Conservation (phyloP, 1,140 invertebrate species). For the Calliphora vicina region DNA sequence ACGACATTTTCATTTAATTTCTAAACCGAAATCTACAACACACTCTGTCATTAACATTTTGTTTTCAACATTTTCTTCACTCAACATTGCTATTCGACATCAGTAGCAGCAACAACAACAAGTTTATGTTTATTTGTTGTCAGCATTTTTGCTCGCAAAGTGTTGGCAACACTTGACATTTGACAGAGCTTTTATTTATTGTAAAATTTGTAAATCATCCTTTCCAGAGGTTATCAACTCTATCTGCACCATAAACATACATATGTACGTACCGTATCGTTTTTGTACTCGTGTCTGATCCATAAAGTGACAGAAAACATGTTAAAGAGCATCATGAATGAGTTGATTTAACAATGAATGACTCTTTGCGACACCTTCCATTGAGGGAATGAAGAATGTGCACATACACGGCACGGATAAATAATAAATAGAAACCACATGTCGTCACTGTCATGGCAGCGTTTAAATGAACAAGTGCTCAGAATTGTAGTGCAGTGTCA, state of each 20-base stretch:
- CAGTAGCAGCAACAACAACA: background rate
- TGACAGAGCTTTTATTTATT: conserved; percentile 5
- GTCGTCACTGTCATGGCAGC: conserved; percentile 58
- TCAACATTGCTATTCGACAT: too few species aligned
- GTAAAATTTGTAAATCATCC: background rate
- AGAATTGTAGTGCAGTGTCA: conserved; percentile 42
- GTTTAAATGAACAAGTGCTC: conserved; percentile 58
- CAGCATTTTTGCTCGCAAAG: background rate
- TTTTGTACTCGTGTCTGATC: background rate
- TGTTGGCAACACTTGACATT: conserved; percentile 31
- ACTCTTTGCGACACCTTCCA: too few species aligned
- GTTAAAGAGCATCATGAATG: background rate
- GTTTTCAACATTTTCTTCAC: background rate
- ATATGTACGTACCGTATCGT: background rate
- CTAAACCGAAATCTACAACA: background rate
- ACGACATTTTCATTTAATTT: background rate
- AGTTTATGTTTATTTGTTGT: background rate
- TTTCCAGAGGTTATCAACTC: background rate
- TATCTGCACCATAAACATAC: background rate
- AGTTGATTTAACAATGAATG: background rate
- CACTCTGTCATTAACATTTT: background rate
- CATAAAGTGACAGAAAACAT: background rate
- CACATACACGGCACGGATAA: background rate
- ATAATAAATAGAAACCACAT: conserved; percentile 11
- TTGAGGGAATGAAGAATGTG: background rate